Percentiles rank a stretch among this genome's conserved stretches.
Conservation (phyloP, 2,888 invertebrate genomes). For the Xylocampa areola region DNA sequence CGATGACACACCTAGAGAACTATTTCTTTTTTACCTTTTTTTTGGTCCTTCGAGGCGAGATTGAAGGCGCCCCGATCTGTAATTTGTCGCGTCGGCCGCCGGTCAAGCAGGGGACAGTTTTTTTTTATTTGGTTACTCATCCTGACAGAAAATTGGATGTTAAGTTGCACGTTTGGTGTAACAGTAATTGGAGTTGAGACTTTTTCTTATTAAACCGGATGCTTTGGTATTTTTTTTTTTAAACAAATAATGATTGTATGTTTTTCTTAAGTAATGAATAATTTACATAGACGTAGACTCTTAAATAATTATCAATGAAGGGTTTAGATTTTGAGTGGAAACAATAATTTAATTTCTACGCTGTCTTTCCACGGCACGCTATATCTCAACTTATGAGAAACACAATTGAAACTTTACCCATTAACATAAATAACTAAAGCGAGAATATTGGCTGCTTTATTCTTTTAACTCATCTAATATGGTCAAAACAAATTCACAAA, state of each 20-base stretch:
- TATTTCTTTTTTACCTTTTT: constrained; percentile 67
- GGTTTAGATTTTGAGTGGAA: too few relatives aligned
- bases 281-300: too few relatives aligned
- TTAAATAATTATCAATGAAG: too few relatives aligned
- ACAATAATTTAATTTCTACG: too few relatives aligned
- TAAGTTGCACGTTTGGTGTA: constrained; percentile 58
- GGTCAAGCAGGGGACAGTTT: constrained; percentile 63
- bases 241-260: constrained; percentile 1
- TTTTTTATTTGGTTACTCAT: constrained; percentile 62
- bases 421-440: background rate
- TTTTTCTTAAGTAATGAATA: too few relatives aligned
- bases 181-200: constrained; percentile 53
- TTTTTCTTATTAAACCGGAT: constrained; percentile 45
- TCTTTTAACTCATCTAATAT: constrained; percentile 27
- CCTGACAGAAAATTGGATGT: constrained; percentile 70
- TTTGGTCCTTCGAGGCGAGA: constrained; percentile 71
- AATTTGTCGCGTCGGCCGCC: constrained; percentile 80
- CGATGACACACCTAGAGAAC: constrained; percentile 80
- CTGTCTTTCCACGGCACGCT: too few relatives aligned
- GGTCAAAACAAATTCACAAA: constrained; percentile 43
- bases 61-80: constrained; percentile 77
- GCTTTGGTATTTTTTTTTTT: constrained; percentile 31
- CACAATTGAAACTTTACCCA: too few relatives aligned
- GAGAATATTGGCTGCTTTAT: background rate
- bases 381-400: too few relatives aligned